Evolutionary conservation across 2,888 invertebrate species (phyloP), one percentile per base, ranked within the genome.

Genomic region (Aleiodes alternator): DNA sequence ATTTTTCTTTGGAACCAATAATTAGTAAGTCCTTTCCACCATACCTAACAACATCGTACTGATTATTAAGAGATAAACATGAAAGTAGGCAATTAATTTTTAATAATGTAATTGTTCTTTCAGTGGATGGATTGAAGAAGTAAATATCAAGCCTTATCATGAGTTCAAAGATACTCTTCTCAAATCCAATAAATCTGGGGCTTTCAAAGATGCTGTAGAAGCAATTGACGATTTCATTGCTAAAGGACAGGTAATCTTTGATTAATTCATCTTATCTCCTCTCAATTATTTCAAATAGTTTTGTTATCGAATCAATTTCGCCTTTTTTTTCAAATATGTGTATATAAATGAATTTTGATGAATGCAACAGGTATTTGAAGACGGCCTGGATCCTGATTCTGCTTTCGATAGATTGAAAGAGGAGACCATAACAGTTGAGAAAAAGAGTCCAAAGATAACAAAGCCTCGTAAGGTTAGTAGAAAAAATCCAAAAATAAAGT

Each of bases 1-100:
- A 81, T 97, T 94, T 90, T 98, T 98, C 91, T 98, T 97, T 90
- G 98, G 98, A 74, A 94, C 96, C n/a, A 95, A 96, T 85, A 97
- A 98, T 90, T 97, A 96, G 97, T 97, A 92, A 96, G 97, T 95
- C 64, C 78, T 38, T 14, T 31, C 56, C 56, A 48, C 70, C 72
- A n/a, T 56, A 66, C 69, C 75, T 79, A 12, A 51, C 3, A 1
- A 1, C 4, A 14, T 2, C 23, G 23, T 23, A 23, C 23, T 23
- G 23, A 1, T 1, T 23, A 23, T 23, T 23, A 23, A 23, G 23
- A 23, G 23, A 23, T 1, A 38, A 38, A 38, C 38, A 38, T 7
- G 0, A 3, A 38, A 38, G 38, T 38, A 59, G 64, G 50, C 69
- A 43, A 31, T 16, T 9, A 16, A 48, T 23, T 23, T 23, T 23